Base-by-base conservation (phyloP, 1,140 invertebrate species). In the Drosophila bocqueti region DNA sequence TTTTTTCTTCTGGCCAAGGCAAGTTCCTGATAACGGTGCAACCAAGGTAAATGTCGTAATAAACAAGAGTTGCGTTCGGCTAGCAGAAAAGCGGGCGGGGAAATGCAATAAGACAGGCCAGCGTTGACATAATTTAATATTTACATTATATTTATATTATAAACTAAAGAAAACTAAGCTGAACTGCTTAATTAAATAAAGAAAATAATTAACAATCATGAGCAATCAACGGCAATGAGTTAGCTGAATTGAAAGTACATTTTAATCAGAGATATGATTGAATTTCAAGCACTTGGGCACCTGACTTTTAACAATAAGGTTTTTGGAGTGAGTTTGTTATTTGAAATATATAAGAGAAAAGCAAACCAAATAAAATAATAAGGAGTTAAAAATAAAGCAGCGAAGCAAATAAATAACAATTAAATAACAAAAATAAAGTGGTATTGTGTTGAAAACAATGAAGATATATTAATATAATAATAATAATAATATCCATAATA, bases 11-110 rank as follows among this genome's bases (percentile, higher is more conserved):
- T 40, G 61, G 45, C 36, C 62, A 67, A 42, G 63, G 62, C 66
- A 0, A 50, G n/a, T 13, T 38, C 29, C 66, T 69, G 66, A 54
- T 67, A 69, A 68, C 26, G 46, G 10, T 43, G 64, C 64, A 55
- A 29, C 64, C 63, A 66, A 61, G 66, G 64, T 69, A 38, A 45
- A 31, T 38, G 34, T 24, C 45, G 34, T 4, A 34, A 24, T 62
- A 42, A 50, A 21, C 59, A 24, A 8, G 29, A 18, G 21, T 15
- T 31, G 16, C 7, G 8, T 38, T 21, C 45, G 57, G 18, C 7
- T 10, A 45, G 59, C 18, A 13, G 26, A 18, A 13, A 16, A 31
- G 21, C 7, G 16, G 8, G 10, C 21, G 8, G 8, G 11, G 9
- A 40, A 42, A 26, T 26, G 42, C 62, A 31, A 64, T 43, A 31